These are phyloP conservation scores for Actinia equina DNA, from an alignment of 64 coral and sea anemone genomes.

Conservation along the genomic window DNA sequence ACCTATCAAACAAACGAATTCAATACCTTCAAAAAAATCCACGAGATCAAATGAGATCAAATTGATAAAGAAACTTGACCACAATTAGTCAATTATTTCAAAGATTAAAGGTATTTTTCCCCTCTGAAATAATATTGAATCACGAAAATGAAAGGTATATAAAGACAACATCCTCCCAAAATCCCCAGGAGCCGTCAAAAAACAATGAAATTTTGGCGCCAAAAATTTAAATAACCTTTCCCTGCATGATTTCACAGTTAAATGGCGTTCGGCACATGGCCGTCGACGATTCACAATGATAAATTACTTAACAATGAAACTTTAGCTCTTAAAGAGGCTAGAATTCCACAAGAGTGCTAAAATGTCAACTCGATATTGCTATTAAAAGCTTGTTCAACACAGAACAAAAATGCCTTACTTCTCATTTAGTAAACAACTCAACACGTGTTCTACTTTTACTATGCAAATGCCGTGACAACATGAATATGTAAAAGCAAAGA, in stretches of 20 bases:
- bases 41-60: neutral
- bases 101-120: neutral
- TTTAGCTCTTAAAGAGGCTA: neutral
- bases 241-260: conserved; percentile 17
- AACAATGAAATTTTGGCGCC: conserved; percentile 23
- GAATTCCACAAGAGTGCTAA: neutral
- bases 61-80: neutral
- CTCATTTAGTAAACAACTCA: neutral
- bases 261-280: conserved; percentile 8
- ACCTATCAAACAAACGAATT: neutral
- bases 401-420: neutral
- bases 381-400: neutral
- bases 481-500: neutral
- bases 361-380: neutral
- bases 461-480: neutral
- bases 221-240: conserved; percentile 24
- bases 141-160: neutral
- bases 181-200: neutral
- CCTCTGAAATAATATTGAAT: neutral
- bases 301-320: neutral
- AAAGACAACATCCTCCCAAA: neutral
- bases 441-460: neutral
- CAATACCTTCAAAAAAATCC: neutral
- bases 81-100: neutral
- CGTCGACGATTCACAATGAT: neutral